These are phyloP conservation scores for Micrasema longulum DNA, from an alignment of 1,140 invertebrate species.

Conservation along the genomic window DNA sequence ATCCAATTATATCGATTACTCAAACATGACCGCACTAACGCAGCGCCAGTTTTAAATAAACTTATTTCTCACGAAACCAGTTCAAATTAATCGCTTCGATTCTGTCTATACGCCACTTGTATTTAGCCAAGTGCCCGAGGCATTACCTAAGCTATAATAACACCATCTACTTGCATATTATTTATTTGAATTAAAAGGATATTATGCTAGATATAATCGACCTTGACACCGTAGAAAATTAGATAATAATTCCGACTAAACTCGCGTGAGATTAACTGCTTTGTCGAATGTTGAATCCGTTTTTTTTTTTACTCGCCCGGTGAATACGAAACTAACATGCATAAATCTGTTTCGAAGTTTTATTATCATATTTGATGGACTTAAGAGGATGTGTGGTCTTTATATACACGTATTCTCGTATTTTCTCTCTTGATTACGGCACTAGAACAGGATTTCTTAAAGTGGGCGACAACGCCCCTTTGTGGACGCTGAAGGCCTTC, in stretches of 20 bases:
- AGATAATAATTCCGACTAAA: background rate
- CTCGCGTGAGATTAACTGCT: too few species aligned
- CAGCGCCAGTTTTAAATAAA: background rate
- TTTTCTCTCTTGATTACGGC: too few species aligned
- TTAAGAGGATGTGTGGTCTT: too few species aligned
- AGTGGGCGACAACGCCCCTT: too few species aligned
- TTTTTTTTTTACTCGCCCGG: too few species aligned
- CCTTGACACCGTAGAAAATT: background rate
- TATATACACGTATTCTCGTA: too few species aligned
- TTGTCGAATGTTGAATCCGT: too few species aligned
- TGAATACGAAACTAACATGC: too few species aligned
- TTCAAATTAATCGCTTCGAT: background rate
- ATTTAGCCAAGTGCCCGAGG: background rate
- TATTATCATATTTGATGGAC: too few species aligned
- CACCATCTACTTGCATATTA: background rate
- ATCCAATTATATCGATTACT: slow-evolving; percentile 24
- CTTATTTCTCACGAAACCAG: slow-evolving; percentile 7
- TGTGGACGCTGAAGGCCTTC: too few species aligned
- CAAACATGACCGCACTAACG: background rate
- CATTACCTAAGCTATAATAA: background rate
- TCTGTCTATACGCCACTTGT: background rate
- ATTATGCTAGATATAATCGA: background rate
- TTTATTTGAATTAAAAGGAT: background rate
- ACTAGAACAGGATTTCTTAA: too few species aligned
- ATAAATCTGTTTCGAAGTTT: too few species aligned